These are phyloP conservation scores for Ursus arctos DNA, from an alignment of 2,113 vertebrate species.

Conservation along the genomic window DNA sequence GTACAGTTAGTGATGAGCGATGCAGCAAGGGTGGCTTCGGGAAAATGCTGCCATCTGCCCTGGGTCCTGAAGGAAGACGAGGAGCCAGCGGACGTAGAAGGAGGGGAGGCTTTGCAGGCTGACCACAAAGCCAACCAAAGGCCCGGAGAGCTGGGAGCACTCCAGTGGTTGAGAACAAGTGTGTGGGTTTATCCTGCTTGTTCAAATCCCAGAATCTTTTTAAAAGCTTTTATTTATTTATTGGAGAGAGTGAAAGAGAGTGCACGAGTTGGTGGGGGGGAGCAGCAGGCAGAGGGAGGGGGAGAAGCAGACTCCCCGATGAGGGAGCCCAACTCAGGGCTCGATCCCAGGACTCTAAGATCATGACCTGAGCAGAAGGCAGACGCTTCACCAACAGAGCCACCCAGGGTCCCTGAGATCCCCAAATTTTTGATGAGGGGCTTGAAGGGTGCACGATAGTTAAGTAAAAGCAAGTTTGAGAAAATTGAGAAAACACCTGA, in stretches of 20 bases:
- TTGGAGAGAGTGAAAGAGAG: not conserved
- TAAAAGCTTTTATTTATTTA: not conserved
- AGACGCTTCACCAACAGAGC: not conserved
- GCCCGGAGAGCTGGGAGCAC: not conserved
- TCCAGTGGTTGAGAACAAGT: not conserved
- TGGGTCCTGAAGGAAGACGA: not conserved
- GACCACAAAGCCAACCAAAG: not conserved
- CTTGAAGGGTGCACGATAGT: not conserved
- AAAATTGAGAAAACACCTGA: not conserved
- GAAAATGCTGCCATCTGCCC: not conserved
- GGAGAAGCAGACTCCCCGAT: not conserved
- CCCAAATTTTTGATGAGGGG: not conserved
- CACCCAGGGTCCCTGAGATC: not conserved
- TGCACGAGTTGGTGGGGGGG: not conserved
- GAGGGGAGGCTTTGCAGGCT: not conserved
- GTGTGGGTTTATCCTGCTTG: not conserved
- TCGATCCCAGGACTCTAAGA: not conserved
- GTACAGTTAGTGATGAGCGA: slow-evolving; percentile 22
- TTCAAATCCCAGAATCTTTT: not conserved
- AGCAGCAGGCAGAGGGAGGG: not conserved
- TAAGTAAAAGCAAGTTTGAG: not conserved
- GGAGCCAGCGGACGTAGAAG: rapidly evolving
- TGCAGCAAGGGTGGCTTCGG: not conserved
- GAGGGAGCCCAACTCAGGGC: not conserved
- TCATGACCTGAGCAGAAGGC: not conserved